Conservation (phyloP, 2,113 vertebrate genomes). For the Percina caprodes region DNA sequence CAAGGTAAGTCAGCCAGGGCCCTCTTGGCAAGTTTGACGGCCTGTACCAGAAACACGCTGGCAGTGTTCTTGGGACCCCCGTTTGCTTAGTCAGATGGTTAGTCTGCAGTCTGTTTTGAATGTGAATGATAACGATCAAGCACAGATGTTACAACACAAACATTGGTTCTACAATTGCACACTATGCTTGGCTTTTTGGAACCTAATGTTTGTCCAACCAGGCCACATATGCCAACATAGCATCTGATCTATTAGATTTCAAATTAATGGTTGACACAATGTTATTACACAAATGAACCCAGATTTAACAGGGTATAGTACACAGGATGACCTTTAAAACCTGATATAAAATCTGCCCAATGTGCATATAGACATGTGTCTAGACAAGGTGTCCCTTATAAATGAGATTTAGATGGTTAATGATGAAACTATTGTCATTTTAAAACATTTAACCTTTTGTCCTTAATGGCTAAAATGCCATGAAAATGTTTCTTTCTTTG, state of each 20-base stretch:
- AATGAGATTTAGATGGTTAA: neutral
- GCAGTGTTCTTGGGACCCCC: neutral
- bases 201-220: slow-evolving; percentile 7
- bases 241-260: slow-evolving; percentile 31
- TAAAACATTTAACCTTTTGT: neutral
- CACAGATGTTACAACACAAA: slow-evolving; percentile 25
- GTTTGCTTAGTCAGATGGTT: slow-evolving; percentile 28
- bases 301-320: slow-evolving; percentile 10
- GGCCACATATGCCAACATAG: neutral
- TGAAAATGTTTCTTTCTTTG: neutral
- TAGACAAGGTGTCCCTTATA: neutral
- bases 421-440: neutral
- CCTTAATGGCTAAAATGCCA: neutral
- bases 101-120: slow-evolving; percentile 26
- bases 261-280: slow-evolving; percentile 40
- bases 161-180: neutral
- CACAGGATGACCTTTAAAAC: slow-evolving; percentile 21
- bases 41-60: slow-evolving; percentile 26
- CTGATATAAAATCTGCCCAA: neutral
- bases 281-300: slow-evolving; percentile 26
- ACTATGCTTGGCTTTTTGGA: slow-evolving; percentile 35
- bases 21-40: neutral
- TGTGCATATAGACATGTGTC: neutral
- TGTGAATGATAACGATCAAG: slow-evolving; percentile 7
- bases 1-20: slow-evolving; percentile 85